Evolutionary conservation across 2,797 vertebrate species (phyloP).

Genomic region (Mormyrops attenuatus): DNA sequence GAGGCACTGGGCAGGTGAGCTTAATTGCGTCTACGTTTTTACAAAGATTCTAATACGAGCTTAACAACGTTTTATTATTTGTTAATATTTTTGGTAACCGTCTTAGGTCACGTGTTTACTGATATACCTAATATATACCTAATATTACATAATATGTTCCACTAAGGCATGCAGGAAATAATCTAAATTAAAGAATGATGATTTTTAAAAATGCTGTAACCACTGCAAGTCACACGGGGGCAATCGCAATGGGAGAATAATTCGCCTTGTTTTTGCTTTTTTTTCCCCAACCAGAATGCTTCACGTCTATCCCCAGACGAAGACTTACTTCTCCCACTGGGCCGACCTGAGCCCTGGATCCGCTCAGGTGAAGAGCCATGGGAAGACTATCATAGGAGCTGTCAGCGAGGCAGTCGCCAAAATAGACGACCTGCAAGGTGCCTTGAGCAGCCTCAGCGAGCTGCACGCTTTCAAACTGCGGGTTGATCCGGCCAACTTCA

Average conservation of each 20-base stretch:
- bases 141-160: background rate
- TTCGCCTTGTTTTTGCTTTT: background rate
- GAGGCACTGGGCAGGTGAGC: slow-evolving; percentile 66
- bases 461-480: slow-evolving; percentile 62
- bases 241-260: background rate
- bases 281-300: slow-evolving; percentile 55
- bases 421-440: slow-evolving; percentile 53
- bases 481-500: slow-evolving; percentile 71
- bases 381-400: slow-evolving; percentile 53
- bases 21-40: background rate
- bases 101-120: background rate
- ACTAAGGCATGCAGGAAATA: background rate
- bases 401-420: slow-evolving; percentile 49
- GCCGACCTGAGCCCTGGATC: slow-evolving; percentile 46
- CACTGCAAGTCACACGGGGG: background rate
- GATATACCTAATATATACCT: background rate
- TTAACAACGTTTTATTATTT: background rate
- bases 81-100: background rate
- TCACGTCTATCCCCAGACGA: slow-evolving; percentile 63
- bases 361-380: slow-evolving; percentile 52
- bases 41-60: background rate
- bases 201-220: background rate
- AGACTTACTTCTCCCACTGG: slow-evolving; percentile 73
- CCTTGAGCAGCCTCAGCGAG: slow-evolving; percentile 63
- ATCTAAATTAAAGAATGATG: background rate